Percentiles rank a stretch among this genome's conserved stretches.
phyloP scores from a whole-genome alignment of 1,140 invertebrate genomes.

The Palaemon carinicauda region DNA sequence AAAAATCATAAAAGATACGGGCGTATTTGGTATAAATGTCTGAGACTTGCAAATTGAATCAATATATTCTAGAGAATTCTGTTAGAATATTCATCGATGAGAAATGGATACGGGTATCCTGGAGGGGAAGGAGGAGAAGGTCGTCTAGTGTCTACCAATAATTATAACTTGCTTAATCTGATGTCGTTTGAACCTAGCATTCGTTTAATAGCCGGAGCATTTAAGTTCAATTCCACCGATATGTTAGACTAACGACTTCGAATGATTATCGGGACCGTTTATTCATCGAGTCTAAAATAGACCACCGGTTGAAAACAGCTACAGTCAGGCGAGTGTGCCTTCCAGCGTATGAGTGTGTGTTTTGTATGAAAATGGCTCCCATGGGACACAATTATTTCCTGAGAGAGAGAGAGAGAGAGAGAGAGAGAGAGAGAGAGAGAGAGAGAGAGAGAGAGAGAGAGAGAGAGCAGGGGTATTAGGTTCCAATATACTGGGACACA shows the following conservation, averaged over 20 bases:
- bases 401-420: not conserved
- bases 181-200: slow-evolving; percentile 11
- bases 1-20: too few relatives aligned
- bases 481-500: too few relatives aligned
- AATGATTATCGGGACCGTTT: slow-evolving; percentile 25
- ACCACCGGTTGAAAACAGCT: too few relatives aligned
- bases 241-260: slow-evolving; percentile 13
- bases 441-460: slow-evolving; percentile 1
- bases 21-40: too few relatives aligned
- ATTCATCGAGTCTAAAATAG: not conserved
- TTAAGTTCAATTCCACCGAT: slow-evolving; percentile 15
- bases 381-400: not conserved
- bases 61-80: too few relatives aligned
- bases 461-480: not conserved
- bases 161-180: slow-evolving; percentile 23
- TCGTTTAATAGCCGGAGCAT: slow-evolving; percentile 13
- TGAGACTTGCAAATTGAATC: too few relatives aligned
- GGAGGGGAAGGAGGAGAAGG: not conserved
- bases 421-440: not conserved
- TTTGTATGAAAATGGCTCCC: too few relatives aligned
- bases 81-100: too few relatives aligned
- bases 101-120: not conserved
- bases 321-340: too few relatives aligned
- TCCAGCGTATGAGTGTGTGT: too few relatives aligned
- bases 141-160: not conserved